phyloP scores from a whole-genome alignment of 1,140 invertebrate species.

The Pygmarrhopalites habei region DNA sequence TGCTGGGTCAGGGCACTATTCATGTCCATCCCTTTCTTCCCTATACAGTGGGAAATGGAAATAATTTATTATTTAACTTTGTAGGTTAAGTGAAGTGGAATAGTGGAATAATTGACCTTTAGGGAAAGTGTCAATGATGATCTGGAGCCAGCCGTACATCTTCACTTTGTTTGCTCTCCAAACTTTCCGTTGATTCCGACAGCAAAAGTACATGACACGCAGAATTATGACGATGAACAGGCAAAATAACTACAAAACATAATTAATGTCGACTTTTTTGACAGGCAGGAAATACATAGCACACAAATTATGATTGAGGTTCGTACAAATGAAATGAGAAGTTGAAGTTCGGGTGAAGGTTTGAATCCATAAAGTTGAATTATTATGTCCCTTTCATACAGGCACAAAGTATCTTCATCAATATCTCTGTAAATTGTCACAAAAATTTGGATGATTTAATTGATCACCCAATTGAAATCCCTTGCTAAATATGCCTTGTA shows the following conservation, averaged over 20 bases:
- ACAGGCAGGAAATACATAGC: not conserved
- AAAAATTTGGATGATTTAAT: too few species aligned
- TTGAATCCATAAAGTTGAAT: slow-evolving; percentile 29
- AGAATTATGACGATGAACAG: slow-evolving; percentile 10
- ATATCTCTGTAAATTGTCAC: slow-evolving; percentile 23
- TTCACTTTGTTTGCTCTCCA: slow-evolving; percentile 22
- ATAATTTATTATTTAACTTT: too few species aligned
- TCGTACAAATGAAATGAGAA: slow-evolving; percentile 21
- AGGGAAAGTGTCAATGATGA: slow-evolving; percentile 22
- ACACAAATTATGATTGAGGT: not conserved
- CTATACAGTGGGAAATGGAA: too few species aligned
- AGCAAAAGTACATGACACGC: slow-evolving; percentile 17
- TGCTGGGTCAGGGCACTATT: not conserved
- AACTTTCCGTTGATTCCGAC: slow-evolving; percentile 3
- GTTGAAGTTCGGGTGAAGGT: slow-evolving; percentile 28
- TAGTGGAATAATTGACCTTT: slow-evolving; percentile 14
- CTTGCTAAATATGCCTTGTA: too few species aligned
- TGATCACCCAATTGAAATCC: too few species aligned
- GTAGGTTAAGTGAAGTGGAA: too few species aligned
- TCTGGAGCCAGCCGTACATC: slow-evolving; percentile 20
- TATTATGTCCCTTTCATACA: slow-evolving; percentile 22
- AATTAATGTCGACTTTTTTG: not conserved
- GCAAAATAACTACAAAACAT: slow-evolving; percentile 14
- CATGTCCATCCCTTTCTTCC: not conserved
- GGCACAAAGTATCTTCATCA: slow-evolving; percentile 22